phyloP scores from a whole-genome alignment of 2,888 invertebrate genomes.

The Protonemura montana region DNA sequence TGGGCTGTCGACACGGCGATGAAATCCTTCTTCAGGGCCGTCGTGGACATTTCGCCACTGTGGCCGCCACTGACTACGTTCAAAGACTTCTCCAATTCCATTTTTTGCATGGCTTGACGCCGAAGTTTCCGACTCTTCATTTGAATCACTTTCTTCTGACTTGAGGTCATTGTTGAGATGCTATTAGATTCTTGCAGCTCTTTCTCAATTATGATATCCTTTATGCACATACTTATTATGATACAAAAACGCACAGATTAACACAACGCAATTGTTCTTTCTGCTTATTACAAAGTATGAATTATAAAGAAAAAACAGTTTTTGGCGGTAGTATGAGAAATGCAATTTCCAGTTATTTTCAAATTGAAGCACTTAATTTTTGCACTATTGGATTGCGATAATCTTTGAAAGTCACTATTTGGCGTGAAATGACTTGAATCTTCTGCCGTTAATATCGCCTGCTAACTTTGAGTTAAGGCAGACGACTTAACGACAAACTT shows the following conservation, averaged over 20 bases:
- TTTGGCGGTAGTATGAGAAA: neutral
- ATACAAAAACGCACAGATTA: no score
- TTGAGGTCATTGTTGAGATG: neutral
- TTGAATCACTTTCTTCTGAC: neutral
- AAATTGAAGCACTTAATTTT: neutral
- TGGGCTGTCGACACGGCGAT: neutral
- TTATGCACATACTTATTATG: neutral
- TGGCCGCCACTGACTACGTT: neutral
- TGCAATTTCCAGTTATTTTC: neutral
- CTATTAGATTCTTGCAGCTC: neutral
- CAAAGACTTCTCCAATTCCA: neutral
- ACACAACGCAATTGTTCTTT: neutral
- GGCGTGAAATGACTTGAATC: neutral
- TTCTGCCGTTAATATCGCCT: conserved; percentile 29
- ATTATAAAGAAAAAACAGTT: no score
- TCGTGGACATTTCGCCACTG: neutral
- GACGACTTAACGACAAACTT: conserved; percentile 19
- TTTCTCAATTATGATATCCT: neutral
- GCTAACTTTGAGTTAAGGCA: neutral
- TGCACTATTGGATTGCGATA: neutral
- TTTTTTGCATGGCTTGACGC: neutral
- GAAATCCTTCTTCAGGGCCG: neutral
- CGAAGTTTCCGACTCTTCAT: conserved; percentile 10
- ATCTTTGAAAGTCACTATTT: neutral
- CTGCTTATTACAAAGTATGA: neutral